Conservation (phyloP, 2,797 vertebrate species). For the Rallus crepitans region DNA sequence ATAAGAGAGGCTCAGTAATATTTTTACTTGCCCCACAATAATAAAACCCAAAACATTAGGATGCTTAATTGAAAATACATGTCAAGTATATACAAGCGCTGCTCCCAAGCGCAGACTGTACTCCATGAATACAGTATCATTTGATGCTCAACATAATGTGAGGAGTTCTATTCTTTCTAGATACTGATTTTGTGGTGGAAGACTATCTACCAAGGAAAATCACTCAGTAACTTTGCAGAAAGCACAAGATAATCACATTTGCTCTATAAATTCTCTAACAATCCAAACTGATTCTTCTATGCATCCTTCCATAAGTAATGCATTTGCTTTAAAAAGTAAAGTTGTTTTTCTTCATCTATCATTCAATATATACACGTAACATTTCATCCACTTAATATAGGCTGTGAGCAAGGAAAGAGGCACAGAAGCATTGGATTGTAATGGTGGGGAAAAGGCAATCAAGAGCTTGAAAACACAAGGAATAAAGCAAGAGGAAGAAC, state of each 20-base stretch:
- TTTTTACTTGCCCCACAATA: background rate
- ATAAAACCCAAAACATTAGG: background rate
- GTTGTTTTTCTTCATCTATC: background rate
- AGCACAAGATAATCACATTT: background rate
- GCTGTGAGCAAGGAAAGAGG: background rate
- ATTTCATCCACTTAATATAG: background rate
- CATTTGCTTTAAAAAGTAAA: background rate
- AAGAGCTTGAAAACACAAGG: background rate
- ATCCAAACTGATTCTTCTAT: background rate
- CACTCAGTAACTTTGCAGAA: background rate
- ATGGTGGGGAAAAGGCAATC: background rate
- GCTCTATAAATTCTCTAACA: background rate
- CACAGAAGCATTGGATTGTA: background rate
- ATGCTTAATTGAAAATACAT: background rate
- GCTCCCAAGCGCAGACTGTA: background rate
- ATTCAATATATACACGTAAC: background rate
- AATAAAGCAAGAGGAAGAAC: background rate
- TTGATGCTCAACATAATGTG: background rate
- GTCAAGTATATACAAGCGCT: background rate
- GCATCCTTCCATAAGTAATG: background rate
- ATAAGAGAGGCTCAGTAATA: background rate
- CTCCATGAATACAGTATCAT: background rate
- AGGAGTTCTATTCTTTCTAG: background rate
- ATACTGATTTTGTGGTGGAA: background rate
- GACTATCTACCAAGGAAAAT: background rate